Percentiles rank a stretch among this genome's conserved stretches.
Evolutionary conservation across 2,113 vertebrate genomes (phyloP).

Genomic region (Colius striatus): DNA sequence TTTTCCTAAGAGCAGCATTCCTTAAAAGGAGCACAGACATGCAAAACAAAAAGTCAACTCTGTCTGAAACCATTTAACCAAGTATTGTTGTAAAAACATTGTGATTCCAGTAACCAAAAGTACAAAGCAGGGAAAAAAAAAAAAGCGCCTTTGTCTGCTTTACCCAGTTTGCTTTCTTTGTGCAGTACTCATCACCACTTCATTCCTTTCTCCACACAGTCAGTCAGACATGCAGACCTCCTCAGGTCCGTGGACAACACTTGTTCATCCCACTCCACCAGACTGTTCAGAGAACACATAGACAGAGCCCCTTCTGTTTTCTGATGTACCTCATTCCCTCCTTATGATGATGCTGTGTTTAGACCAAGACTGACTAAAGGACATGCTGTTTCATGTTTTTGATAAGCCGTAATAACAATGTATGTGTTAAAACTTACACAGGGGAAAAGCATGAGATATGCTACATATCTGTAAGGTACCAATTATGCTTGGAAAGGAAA

Average conservation of each 20-base stretch:
- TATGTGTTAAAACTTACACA: not conserved
- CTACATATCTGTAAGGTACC: not conserved
- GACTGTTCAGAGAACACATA: not conserved
- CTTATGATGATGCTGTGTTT: not conserved
- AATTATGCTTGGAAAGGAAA: constrained; percentile 17
- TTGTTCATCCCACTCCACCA: not conserved
- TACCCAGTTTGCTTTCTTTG: not conserved
- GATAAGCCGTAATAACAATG: not conserved
- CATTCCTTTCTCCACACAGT: fast-evolving
- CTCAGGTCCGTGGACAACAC: not conserved
- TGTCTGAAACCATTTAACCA: constrained; percentile 36
- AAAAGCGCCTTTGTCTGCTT: not conserved
- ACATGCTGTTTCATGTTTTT: not conserved
- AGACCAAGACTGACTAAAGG: fast-evolving
- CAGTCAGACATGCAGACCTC: not conserved
- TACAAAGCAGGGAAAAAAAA: not conserved
- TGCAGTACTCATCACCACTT: not conserved
- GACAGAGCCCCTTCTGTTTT: not conserved
- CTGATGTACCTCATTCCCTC: not conserved
- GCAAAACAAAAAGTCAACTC: constrained; percentile 31
- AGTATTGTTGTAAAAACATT: constrained; percentile 29
- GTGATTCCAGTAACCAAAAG: constrained; percentile 13
- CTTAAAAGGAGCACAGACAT: constrained; percentile 25
- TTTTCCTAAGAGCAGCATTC: constrained; percentile 3
- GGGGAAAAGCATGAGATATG: not conserved